Percentiles rank a stretch among this genome's conserved stretches.
phyloP scores from a whole-genome alignment of 2,888 invertebrate species.

The Eurytoma adleriae region DNA sequence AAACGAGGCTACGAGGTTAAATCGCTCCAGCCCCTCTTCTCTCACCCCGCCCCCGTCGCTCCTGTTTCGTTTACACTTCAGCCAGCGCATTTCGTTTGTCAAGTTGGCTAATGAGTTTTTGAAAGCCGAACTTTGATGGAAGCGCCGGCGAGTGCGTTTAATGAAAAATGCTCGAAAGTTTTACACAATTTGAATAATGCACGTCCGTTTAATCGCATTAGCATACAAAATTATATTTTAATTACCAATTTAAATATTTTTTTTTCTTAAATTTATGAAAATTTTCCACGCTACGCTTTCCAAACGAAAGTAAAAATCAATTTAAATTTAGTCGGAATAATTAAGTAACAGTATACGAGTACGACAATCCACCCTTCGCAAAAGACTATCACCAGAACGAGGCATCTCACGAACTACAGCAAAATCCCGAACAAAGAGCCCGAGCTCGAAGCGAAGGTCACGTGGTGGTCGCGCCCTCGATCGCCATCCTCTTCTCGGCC shows the following conservation, averaged over 20 bases:
- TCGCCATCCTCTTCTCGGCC: conserved; percentile 57
- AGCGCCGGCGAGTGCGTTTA: neutral
- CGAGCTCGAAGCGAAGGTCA: neutral
- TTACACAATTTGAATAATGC: too few species aligned
- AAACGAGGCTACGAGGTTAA: conserved; percentile 2
- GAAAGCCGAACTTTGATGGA: neutral
- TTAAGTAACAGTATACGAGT: neutral
- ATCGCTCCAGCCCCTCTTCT: neutral
- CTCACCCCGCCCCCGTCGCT: neutral
- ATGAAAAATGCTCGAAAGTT: neutral
- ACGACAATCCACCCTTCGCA: neutral
- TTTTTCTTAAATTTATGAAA: too few species aligned
- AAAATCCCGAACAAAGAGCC: neutral
- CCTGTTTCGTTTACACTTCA: neutral
- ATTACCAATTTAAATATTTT: neutral
- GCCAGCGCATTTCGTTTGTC: neutral
- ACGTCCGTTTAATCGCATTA: too few species aligned
- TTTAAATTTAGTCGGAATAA: too few species aligned
- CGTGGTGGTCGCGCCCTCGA: neutral
- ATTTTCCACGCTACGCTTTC: too few species aligned
- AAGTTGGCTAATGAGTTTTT: conserved; percentile 29
- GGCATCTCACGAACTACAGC: neutral
- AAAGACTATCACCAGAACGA: neutral
- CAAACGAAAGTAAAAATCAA: too few species aligned
- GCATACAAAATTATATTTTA: neutral